These are phyloP conservation scores for Acestrorhynchus altus DNA, from an alignment of 2,797 vertebrate species.

Conservation along the genomic window DNA sequence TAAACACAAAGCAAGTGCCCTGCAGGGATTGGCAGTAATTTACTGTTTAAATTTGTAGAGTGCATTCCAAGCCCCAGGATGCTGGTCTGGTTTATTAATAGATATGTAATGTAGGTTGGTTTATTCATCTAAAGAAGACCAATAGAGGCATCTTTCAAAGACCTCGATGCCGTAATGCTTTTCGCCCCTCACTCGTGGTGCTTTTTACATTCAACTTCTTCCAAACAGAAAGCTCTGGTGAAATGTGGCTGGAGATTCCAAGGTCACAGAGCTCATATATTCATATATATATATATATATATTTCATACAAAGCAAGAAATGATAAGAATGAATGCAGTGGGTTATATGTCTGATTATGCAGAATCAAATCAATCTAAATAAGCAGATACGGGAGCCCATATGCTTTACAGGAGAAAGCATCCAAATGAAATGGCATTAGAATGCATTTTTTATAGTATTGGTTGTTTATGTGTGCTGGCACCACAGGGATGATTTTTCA, in stretches of 20 bases:
- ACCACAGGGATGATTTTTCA: background rate
- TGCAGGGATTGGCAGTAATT: slow-evolving; percentile 35
- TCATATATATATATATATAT: too few species aligned
- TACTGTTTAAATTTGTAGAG: slow-evolving; percentile 63
- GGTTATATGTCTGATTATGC: background rate
- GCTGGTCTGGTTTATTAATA: slow-evolving; percentile 53
- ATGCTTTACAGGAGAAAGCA: background rate
- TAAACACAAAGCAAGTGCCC: slow-evolving; percentile 52
- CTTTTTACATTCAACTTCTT: slow-evolving; percentile 27
- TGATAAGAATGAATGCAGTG: background rate
- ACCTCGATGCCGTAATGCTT: slow-evolving; percentile 31
- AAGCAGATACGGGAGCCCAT: background rate
- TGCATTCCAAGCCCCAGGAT: slow-evolving; percentile 68
- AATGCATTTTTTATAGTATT: too few species aligned
- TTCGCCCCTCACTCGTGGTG: background rate
- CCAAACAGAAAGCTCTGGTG: slow-evolving; percentile 25
- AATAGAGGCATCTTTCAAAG: slow-evolving; percentile 28
- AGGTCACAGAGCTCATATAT: background rate
- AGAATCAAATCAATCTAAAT: background rate
- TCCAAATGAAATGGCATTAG: too few species aligned
- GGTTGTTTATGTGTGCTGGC: too few species aligned
- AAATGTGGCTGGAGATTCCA: background rate
- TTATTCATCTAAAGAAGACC: slow-evolving; percentile 40
- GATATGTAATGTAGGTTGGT: slow-evolving; percentile 54
- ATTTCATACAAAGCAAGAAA: background rate